phyloP scores from a whole-genome alignment of 2,797 vertebrate species.

The Sebastes cheni region DNA sequence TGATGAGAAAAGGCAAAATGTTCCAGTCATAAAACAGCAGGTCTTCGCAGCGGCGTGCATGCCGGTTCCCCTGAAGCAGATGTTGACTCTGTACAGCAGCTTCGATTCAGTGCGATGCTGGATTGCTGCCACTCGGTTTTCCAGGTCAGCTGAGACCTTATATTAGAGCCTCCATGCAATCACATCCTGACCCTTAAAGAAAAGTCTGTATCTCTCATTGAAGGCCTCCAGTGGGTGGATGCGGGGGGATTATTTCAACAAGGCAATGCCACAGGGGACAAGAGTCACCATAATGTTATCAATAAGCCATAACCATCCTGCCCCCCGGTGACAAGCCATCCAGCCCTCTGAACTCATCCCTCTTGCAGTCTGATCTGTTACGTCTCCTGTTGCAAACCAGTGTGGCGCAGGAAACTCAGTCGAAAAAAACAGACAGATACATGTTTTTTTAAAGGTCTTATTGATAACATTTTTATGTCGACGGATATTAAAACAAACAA shows the following conservation, averaged over 20 bases:
- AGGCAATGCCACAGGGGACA: constrained; percentile 37
- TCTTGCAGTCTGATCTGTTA: constrained; percentile 24
- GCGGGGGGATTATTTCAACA: constrained; percentile 42
- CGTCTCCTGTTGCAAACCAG: constrained; percentile 8
- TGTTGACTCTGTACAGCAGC: constrained; percentile 34
- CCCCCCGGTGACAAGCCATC: constrained; percentile 40
- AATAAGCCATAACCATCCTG: constrained; percentile 48
- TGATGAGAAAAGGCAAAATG: constrained; percentile 35
- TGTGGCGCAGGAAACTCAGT: neutral
- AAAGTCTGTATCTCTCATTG: constrained; percentile 10
- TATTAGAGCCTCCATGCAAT: constrained; percentile 15
- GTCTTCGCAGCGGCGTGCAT: constrained; percentile 17
- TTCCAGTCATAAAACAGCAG: constrained; percentile 55
- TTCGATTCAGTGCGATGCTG: constrained; percentile 25
- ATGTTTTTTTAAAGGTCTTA: neutral
- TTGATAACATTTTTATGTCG: neutral
- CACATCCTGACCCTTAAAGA: constrained; percentile 11
- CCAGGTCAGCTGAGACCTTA: constrained; percentile 43
- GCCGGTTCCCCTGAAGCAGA: constrained; percentile 43
- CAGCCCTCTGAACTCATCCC: constrained; percentile 42
- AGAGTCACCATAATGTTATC: constrained; percentile 57
- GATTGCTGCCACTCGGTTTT: constrained; percentile 42
- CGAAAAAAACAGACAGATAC: neutral
- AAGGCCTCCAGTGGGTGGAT: constrained; percentile 27
- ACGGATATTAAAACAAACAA: neutral